Evolutionary conservation across 2,113 vertebrate genomes (phyloP), one percentile per base, ranked within the genome.

Genomic region (Canis aureus): DNA sequence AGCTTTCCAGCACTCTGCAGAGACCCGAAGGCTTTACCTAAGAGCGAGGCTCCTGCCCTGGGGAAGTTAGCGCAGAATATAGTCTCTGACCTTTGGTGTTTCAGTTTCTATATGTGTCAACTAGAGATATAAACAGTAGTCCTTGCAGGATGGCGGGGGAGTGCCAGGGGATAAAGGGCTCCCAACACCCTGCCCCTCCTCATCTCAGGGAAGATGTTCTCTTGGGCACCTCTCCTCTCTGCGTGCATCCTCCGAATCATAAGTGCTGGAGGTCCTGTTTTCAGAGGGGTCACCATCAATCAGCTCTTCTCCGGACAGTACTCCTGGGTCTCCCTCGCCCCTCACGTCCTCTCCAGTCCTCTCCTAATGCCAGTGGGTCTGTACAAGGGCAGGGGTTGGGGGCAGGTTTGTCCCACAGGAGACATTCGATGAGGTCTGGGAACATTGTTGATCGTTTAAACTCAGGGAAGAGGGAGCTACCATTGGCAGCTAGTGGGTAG

Each of bases 141-240:
- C 1, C 62, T 38, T 4, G n/a, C 9, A 29, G 67, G 76, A 8
- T 0, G 1, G 49, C 0, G 4, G 27, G 15, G 55, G 73, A 80
- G 83, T 35, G 43, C 13, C 6, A 0, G 17, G 78, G 66, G 7
- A 0, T 10, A 17, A 35, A 82, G 81, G n/a, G 78, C 51, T 23
- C 53, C 5, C 25, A 13, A 53, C 11, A 0, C 69, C 32, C 12
- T 9, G 23, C 8, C 0, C 60, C 81, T 4, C 49, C 17, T 9
- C 19, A 1, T 12, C 53, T 60, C 8, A 0, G 17, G 51, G 59
- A 53, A 51, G 53, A 11, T 0, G 0, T 6, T 15, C 22, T 80
- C 22, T 22, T 4, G 43, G 4, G 27, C 35, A 25, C 76, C 87
- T 49, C 60, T 29, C 53, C 32, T 38, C 38, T 9, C 8, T 0